phyloP scores from a whole-genome alignment of 2,113 vertebrate genomes.

The Camelus bactrianus region DNA sequence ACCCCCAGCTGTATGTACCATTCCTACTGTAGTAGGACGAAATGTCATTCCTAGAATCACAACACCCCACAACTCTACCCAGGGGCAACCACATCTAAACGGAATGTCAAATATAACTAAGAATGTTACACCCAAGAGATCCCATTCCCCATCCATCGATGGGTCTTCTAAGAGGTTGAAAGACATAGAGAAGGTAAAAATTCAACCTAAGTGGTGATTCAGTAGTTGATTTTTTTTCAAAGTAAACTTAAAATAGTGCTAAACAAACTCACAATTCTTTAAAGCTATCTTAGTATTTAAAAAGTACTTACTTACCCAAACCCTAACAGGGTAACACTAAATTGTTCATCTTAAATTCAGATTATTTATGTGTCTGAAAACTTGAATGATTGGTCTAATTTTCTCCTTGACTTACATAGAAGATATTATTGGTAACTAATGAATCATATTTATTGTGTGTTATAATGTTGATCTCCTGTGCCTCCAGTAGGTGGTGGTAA shows the following conservation, averaged over 20 bases:
- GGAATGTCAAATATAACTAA: conserved; percentile 83
- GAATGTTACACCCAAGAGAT: conserved; percentile 87
- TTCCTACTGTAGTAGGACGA: conserved; percentile 86
- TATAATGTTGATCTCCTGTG: conserved; percentile 31
- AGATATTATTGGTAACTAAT: not conserved
- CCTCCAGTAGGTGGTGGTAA: conserved; percentile 75
- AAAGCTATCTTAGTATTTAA: conserved; percentile 1
- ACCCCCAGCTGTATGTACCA: conserved; percentile 83
- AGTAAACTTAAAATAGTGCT: conserved; percentile 37
- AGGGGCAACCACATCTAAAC: conserved; percentile 87
- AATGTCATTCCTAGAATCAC: conserved; percentile 84
- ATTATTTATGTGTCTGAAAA: conserved; percentile 50
- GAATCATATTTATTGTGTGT: not conserved
- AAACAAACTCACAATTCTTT: conserved; percentile 1
- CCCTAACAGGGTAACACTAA: not conserved
- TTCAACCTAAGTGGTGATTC: not conserved
- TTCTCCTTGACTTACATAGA: conserved; percentile 35
- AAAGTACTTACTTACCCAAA: conserved; percentile 59
- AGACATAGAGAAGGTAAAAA: conserved; percentile 88
- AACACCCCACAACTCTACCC: conserved; percentile 83
- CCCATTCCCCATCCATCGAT: conserved; percentile 87
- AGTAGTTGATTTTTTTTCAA: not conserved
- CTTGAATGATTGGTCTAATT: conserved; percentile 27
- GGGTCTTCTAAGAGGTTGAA: conserved; percentile 89
- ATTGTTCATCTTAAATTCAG: conserved; percentile 49